These are phyloP conservation scores for Drosophila dives DNA, from an alignment of 2,888 invertebrate species.

Conservation along the genomic window DNA sequence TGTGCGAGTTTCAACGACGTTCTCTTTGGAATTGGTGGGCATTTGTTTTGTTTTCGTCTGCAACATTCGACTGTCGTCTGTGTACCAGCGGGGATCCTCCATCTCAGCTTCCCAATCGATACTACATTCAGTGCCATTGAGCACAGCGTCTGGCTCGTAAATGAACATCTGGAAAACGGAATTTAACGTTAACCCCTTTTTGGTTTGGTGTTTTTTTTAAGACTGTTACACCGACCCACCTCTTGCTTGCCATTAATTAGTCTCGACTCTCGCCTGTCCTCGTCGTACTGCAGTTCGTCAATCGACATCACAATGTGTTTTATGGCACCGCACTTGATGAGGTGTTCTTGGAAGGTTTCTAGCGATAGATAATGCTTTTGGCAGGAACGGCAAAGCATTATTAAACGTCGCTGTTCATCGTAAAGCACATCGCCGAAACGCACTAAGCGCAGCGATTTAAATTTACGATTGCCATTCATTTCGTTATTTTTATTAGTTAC, in stretches of 20 bases:
- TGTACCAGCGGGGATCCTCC: constrained; percentile 81
- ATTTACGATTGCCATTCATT: constrained; percentile 60
- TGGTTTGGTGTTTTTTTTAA: not conserved
- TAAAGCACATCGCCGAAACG: constrained; percentile 72
- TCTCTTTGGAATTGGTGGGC: constrained; percentile 72
- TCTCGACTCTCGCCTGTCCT: constrained; percentile 52
- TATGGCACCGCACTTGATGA: constrained; percentile 60
- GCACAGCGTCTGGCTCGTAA: constrained; percentile 72
- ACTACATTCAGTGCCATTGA: constrained; percentile 24
- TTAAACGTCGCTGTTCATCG: constrained; percentile 70
- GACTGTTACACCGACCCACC: constrained; percentile 37
- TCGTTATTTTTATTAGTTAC: constrained; percentile 8
- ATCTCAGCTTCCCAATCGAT: constrained; percentile 79
- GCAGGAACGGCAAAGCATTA: constrained; percentile 73
- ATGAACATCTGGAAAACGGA: constrained; percentile 59
- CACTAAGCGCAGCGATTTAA: constrained; percentile 60
- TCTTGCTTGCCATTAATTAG: constrained; percentile 65
- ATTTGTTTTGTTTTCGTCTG: constrained; percentile 47
- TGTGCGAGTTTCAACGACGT: constrained; percentile 35
- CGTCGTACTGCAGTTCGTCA: constrained; percentile 55
- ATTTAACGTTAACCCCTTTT: not conserved
- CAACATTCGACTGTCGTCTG: constrained; percentile 25
- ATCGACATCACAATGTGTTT: constrained; percentile 53
- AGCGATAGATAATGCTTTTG: constrained; percentile 61
- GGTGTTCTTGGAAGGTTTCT: constrained; percentile 66